phyloP scores from a whole-genome alignment of 2,113 vertebrate genomes.

The Tachycineta bicolor region DNA sequence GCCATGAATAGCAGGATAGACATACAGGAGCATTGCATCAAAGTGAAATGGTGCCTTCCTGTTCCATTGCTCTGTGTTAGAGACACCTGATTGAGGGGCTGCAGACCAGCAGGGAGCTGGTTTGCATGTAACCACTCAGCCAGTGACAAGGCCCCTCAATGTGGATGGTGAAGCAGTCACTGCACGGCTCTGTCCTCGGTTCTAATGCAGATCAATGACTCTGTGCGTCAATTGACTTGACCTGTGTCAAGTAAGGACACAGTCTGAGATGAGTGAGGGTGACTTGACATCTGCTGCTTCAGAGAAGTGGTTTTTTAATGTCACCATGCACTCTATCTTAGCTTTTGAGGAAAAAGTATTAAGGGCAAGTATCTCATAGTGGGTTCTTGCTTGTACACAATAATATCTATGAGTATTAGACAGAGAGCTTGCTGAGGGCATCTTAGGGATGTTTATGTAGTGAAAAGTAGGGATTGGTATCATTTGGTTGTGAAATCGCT shows the following conservation, averaged over 20 bases:
- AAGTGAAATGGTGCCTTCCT: not conserved
- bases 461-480: not conserved
- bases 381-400: not conserved
- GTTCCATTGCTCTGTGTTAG: not conserved
- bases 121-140: not conserved
- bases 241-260: not conserved
- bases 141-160: not conserved
- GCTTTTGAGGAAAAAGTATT: not conserved
- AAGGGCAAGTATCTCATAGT: not conserved
- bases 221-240: not conserved
- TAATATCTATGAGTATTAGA: not conserved
- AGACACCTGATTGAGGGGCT: not conserved
- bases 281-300: not conserved
- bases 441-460: not conserved
- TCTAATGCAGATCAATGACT: not conserved
- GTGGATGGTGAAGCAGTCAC: not conserved
- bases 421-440: not conserved
- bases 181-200: not conserved
- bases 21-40: not conserved
- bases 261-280: not conserved
- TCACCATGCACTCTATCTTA: not conserved
- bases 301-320: not conserved
- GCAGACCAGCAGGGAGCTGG: not conserved
- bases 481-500: not conserved
- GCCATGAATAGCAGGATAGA: not conserved